Conservation (phyloP, 37 sponge, comb jelly and placozoan genomes). For the Petrosia ficiformis region DNA sequence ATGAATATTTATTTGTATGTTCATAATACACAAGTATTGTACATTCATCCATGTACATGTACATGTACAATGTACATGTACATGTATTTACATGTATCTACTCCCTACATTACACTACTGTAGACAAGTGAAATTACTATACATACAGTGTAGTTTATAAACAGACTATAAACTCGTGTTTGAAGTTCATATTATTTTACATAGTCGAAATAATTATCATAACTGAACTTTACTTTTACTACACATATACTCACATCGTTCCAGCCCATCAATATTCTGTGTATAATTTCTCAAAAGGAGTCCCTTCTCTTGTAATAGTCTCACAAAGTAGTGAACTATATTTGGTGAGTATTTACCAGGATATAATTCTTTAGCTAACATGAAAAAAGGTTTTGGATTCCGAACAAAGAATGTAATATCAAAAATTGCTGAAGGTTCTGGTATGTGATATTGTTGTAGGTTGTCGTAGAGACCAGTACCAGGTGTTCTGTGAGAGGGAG, state of each 20-base stretch:
- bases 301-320: slow-evolving; percentile 78
- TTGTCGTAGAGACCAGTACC: slow-evolving; percentile 92
- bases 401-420: slow-evolving; percentile 72
- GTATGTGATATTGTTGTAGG: slow-evolving; percentile 85
- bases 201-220: too few relatives aligned
- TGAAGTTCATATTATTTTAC: too few relatives aligned
- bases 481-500: slow-evolving; percentile 54
- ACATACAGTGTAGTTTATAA: not conserved
- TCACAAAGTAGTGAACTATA: slow-evolving; percentile 77
- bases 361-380: slow-evolving; percentile 78
- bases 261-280: slow-evolving; percentile 95
- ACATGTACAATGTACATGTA: too few relatives aligned
- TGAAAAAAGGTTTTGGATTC: slow-evolving; percentile 83
- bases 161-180: too few relatives aligned
- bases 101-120: not conserved
- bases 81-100: too few relatives aligned
- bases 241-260: slow-evolving; percentile 50
- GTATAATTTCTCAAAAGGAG: slow-evolving; percentile 87
- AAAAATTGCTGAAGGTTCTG: slow-evolving; percentile 81
- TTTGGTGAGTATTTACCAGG: slow-evolving; percentile 76
- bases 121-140: not conserved
- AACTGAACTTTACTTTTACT: not conserved
- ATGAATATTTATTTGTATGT: too few relatives aligned
- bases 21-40: too few relatives aligned
- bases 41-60: too few relatives aligned